Evolutionary conservation across 2,797 vertebrate species (phyloP).

Genomic region (Neoniphon sammara): DNA sequence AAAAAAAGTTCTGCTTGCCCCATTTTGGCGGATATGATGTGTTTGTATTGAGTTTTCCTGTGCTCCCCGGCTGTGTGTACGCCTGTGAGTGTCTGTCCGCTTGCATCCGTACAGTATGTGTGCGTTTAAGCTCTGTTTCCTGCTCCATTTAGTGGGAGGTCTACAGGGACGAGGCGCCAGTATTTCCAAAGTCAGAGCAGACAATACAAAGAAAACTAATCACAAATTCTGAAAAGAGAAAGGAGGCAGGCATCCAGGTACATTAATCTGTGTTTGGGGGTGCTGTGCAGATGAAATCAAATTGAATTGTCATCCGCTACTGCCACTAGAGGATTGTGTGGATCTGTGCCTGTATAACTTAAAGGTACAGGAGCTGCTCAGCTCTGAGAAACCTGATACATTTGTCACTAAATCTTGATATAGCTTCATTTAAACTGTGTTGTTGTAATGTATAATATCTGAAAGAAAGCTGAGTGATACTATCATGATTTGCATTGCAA

Average conservation of each 20-base stretch:
- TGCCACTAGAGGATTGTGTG: constrained; percentile 4
- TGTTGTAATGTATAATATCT: background rate
- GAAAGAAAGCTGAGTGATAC: background rate
- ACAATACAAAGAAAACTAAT: constrained; percentile 28
- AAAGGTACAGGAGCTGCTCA: constrained; percentile 5
- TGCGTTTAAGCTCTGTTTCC: constrained; percentile 46
- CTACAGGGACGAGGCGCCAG: constrained; percentile 38
- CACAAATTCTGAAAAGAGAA: constrained; percentile 16
- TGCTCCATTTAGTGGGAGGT: constrained; percentile 41
- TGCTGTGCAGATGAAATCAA: constrained; percentile 16
- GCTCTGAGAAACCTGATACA: background rate
- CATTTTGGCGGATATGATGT: constrained; percentile 17
- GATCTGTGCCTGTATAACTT: constrained; percentile 17
- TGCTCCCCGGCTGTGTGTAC: background rate
- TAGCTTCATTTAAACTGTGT: background rate
- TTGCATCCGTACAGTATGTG: constrained; percentile 25
- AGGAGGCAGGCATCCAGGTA: constrained; percentile 25
- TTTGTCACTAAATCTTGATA: background rate
- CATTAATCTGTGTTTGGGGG: constrained; percentile 37
- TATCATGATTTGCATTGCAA: constrained; percentile 2
- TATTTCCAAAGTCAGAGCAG: constrained; percentile 26
- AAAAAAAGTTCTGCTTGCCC: constrained; percentile 16
- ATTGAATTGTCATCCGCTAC: background rate
- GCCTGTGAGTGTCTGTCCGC: constrained; percentile 28
- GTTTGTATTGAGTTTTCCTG: constrained; percentile 30